These are phyloP conservation scores for Strigops habroptila DNA, from an alignment of 2,113 vertebrate species.

Conservation along the genomic window DNA sequence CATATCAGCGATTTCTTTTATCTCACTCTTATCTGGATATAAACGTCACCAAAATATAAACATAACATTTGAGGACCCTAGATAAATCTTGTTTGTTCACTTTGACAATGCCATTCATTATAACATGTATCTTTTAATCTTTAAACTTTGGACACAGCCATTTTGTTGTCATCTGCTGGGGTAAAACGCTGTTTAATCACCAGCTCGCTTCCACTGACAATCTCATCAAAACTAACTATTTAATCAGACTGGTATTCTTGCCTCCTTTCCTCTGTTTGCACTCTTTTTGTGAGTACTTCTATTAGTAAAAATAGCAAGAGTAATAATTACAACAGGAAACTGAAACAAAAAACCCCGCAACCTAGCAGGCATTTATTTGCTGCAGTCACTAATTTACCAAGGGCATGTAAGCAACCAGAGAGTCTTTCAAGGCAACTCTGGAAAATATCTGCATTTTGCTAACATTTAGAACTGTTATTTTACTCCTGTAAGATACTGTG, in stretches of 20 bases:
- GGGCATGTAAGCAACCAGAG: background rate
- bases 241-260: background rate
- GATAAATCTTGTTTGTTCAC: background rate
- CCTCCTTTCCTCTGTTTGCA: background rate
- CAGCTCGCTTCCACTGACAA: background rate
- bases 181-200: background rate
- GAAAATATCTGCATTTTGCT: background rate
- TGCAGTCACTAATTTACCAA: background rate
- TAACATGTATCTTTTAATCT: background rate
- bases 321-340: background rate
- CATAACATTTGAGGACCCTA: background rate
- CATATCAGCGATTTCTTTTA: background rate
- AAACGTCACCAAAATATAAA: background rate
- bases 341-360: background rate
- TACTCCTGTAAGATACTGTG: background rate
- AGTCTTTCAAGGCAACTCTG: background rate
- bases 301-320: background rate
- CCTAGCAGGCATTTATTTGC: background rate
- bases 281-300: background rate
- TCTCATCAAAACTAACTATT: background rate
- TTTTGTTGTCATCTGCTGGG: background rate
- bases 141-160: background rate
- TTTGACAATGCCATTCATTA: background rate
- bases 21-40: background rate
- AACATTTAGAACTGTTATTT: background rate